phyloP scores from a whole-genome alignment of 2,113 vertebrate species.

The Thunnus maccoyii region DNA sequence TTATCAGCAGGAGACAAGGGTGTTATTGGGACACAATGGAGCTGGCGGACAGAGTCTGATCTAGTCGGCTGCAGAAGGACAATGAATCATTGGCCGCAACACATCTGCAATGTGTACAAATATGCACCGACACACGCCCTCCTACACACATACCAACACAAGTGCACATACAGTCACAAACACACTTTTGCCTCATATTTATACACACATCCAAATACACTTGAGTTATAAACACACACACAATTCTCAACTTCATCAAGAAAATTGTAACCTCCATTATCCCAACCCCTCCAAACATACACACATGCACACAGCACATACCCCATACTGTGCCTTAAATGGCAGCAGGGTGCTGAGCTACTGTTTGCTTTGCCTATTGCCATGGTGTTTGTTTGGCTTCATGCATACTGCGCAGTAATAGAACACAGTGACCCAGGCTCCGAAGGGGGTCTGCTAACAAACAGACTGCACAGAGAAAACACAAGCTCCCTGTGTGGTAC shows the following conservation, averaged over 20 bases:
- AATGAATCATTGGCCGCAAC: slow-evolving; percentile 52
- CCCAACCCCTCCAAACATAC: slow-evolving; percentile 6
- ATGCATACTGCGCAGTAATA: slow-evolving; percentile 71
- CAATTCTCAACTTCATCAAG: slow-evolving; percentile 34
- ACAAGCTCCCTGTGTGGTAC: slow-evolving; percentile 47
- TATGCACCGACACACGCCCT: slow-evolving; percentile 5
- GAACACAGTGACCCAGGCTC: slow-evolving; percentile 69
- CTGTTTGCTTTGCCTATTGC: slow-evolving; percentile 62
- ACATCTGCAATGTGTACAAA: slow-evolving; percentile 29
- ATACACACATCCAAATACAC: not conserved
- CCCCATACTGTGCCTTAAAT: slow-evolving; percentile 63
- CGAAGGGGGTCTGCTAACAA: slow-evolving; percentile 73
- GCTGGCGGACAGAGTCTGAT: slow-evolving; percentile 56
- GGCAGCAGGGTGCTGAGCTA: slow-evolving; percentile 61
- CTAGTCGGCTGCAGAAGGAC: slow-evolving; percentile 49
- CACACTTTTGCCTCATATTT: not conserved
- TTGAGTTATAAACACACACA: not conserved
- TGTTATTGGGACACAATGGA: slow-evolving; percentile 65
- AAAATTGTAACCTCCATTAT: slow-evolving; percentile 41
- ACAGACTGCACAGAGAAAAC: slow-evolving; percentile 38
- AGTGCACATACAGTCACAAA: slow-evolving; percentile 1
- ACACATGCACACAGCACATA: not conserved
- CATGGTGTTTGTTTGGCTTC: slow-evolving; percentile 63
- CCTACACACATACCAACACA: not conserved
- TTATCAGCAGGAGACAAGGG: slow-evolving; percentile 69